Evolutionary conservation across 2,113 vertebrate species (phyloP).

Genomic region (Percina caprodes): DNA sequence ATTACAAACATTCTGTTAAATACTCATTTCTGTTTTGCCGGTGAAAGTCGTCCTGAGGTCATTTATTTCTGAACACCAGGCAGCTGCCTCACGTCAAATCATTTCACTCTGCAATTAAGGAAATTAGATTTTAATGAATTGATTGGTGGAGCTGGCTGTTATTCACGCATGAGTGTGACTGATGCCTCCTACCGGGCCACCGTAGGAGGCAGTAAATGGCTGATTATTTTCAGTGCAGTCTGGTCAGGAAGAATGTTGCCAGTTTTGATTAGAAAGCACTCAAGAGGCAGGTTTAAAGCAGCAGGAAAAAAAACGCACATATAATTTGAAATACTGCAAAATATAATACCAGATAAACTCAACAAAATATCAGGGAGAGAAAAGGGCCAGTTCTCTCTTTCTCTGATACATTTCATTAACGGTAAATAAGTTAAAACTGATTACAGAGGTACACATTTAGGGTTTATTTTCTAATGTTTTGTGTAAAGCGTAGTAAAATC

Average conservation of each 20-base stretch:
- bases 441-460: background rate
- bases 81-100: constrained; percentile 58
- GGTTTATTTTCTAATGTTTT: background rate
- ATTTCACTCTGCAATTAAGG: constrained; percentile 54
- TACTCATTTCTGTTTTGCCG: constrained; percentile 4
- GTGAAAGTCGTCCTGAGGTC: constrained; percentile 47
- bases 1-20: constrained; percentile 27
- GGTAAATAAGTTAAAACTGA: background rate
- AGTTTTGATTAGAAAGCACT: constrained; percentile 5
- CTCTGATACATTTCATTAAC: background rate
- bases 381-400: background rate
- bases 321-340: background rate
- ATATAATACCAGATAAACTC: background rate
- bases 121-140: constrained; percentile 63
- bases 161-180: constrained; percentile 28
- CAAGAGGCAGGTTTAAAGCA: background rate
- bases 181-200: constrained; percentile 24
- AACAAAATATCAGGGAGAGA: background rate
- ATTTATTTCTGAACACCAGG: constrained; percentile 22
- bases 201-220: constrained; percentile 1
- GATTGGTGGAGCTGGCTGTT: constrained; percentile 40
- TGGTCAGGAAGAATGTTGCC: constrained; percentile 6
- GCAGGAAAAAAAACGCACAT: background rate
- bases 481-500: background rate
- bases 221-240: constrained; percentile 2